These are phyloP conservation scores for Phragmatobia fuliginosa DNA, from an alignment of 2,888 invertebrate genomes.

Conservation along the genomic window DNA sequence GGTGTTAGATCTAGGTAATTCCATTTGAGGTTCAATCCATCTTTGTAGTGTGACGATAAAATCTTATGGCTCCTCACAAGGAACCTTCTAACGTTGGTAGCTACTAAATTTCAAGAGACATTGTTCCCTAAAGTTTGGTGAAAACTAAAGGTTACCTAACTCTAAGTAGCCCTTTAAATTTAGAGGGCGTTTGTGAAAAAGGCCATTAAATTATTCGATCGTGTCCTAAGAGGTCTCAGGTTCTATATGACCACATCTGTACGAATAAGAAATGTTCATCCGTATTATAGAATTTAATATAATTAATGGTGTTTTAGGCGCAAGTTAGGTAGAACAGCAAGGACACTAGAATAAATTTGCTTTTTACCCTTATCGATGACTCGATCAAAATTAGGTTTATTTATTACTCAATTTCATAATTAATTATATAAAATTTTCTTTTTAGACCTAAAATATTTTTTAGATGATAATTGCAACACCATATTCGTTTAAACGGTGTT, in stretches of 20 bases:
- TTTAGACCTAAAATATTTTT: slow-evolving; percentile 17
- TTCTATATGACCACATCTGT: background rate
- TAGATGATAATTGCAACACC: slow-evolving; percentile 34
- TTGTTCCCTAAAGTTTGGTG: too few species aligned
- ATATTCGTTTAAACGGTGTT: slow-evolving; percentile 28
- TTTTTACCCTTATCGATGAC: too few species aligned
- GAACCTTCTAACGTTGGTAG: too few species aligned
- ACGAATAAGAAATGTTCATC: background rate
- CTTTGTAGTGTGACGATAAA: background rate
- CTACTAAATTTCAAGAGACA: too few species aligned
- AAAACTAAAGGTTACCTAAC: too few species aligned
- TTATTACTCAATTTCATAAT: background rate
- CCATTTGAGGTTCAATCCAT: slow-evolving; percentile 20
- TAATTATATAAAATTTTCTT: background rate
- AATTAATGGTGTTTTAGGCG: background rate
- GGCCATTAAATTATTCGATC: background rate
- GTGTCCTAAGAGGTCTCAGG: background rate
- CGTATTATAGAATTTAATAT: background rate
- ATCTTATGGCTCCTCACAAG: too few species aligned
- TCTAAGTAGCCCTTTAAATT: too few species aligned
- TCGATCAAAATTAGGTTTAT: background rate
- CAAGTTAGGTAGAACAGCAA: background rate
- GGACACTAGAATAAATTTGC: too few species aligned
- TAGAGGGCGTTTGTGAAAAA: too few species aligned
- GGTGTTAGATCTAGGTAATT: slow-evolving; percentile 11